phyloP scores from a whole-genome alignment of 2,888 invertebrate species.

The Cerceris ruficornis region DNA sequence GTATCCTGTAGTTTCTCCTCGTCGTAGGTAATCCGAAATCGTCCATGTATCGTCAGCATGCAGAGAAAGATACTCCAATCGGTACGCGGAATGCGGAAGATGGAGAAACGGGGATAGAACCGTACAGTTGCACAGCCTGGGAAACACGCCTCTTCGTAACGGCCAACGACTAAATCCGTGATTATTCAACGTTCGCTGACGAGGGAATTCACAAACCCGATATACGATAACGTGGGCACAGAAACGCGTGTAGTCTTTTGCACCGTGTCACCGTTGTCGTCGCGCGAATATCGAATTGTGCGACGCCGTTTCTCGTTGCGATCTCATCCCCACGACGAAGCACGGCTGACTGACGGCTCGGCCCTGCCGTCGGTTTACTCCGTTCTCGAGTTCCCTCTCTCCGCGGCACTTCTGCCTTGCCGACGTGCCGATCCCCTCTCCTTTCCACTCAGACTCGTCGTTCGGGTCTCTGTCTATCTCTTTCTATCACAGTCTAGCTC shows the following conservation, averaged over 20 bases:
- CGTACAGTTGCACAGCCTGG: conserved; percentile 58
- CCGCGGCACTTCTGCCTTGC: neutral
- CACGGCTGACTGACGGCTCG: conserved; percentile 77
- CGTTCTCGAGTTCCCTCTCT: conserved; percentile 39
- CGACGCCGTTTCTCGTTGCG: conserved; percentile 57
- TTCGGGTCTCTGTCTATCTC: neutral
- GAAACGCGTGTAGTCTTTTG: conserved; percentile 36
- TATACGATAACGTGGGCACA: no score
- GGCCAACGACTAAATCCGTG: neutral
- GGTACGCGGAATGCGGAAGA: conserved; percentile 56
- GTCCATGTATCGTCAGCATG: no score
- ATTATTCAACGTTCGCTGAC: neutral
- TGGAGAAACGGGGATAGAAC: conserved; percentile 56
- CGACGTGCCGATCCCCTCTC: neutral
- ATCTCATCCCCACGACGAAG: conserved; percentile 74
- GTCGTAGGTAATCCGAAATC: no score
- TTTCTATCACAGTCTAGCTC: neutral
- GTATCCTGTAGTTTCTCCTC: no score
- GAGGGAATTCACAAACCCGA: no score
- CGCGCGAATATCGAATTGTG: conserved; percentile 58
- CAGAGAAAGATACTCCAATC: conserved; percentile 37
- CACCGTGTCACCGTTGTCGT: conserved; percentile 51
- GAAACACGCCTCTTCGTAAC: conserved; percentile 47
- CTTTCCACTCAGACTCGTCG: neutral
- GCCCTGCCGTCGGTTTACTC: conserved; percentile 57